These are phyloP conservation scores for Cariama cristata DNA, from an alignment of 2,113 vertebrate species.

Conservation along the genomic window DNA sequence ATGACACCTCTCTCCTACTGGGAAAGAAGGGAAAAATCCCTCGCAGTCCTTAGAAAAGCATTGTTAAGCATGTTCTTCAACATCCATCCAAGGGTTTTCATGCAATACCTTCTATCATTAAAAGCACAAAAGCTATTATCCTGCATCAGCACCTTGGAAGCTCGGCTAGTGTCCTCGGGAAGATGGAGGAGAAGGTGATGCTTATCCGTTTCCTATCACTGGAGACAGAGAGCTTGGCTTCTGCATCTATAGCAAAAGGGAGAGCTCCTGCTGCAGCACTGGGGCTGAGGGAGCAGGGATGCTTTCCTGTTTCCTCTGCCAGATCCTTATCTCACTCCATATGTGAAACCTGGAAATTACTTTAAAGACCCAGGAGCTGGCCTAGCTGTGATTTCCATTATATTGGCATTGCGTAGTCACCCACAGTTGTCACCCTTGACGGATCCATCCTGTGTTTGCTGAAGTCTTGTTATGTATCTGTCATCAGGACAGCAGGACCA, in stretches of 20 bases:
- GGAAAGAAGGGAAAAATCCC: neutral
- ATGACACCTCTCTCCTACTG: neutral
- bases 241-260: neutral
- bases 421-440: neutral
- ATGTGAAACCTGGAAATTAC: constrained; percentile 7
- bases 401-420: accelerated
- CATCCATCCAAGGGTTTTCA: neutral
- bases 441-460: neutral
- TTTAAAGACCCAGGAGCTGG: constrained; percentile 8
- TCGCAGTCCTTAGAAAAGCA: neutral
- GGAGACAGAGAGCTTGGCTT: neutral
- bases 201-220: neutral
- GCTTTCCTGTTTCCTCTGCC: constrained; percentile 35
- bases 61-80: neutral
- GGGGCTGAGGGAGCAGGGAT: neutral
- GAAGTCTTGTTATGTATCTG: neutral
- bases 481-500: neutral
- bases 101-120: neutral
- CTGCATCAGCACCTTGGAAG: neutral
- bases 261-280: neutral
- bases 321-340: constrained; percentile 1
- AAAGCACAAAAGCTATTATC: neutral
- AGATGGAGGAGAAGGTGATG: neutral
- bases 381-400: constrained; percentile 14
- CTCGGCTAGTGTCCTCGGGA: neutral